Percentiles rank a stretch among this genome's conserved stretches.
phyloP scores from a whole-genome alignment of 2,888 invertebrate species.

The Isotomurus palustris region DNA sequence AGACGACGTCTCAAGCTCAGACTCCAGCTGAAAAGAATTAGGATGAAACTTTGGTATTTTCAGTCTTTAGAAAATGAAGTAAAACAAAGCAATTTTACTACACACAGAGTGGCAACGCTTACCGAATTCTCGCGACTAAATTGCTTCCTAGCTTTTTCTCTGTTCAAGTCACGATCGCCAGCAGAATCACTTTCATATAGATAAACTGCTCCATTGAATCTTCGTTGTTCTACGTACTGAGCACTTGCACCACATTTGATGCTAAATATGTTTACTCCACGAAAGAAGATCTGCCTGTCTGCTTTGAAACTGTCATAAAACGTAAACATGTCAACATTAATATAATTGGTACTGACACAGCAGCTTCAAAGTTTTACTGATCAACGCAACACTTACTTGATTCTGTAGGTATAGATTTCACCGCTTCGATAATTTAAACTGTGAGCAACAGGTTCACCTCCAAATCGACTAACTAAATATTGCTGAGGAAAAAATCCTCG shows the following conservation, averaged over 20 bases:
- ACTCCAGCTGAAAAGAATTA: slow-evolving; percentile 14
- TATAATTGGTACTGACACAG: not conserved
- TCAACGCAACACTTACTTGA: slow-evolving; percentile 15
- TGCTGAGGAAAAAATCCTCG: slow-evolving; percentile 23
- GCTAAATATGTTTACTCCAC: slow-evolving; percentile 31
- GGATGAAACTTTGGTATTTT: no score
- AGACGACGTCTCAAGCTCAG: slow-evolving; percentile 11
- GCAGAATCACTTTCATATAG: slow-evolving; percentile 19
- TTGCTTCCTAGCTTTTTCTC: slow-evolving; percentile 21
- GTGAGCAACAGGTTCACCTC: slow-evolving; percentile 25
- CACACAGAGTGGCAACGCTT: not conserved
- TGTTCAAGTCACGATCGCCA: slow-evolving; percentile 7
- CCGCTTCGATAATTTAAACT: slow-evolving; percentile 32
- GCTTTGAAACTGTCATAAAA: slow-evolving; percentile 18
- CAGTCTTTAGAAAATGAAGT: no score
- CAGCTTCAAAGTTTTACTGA: not conserved
- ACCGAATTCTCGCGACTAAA: slow-evolving; percentile 14
- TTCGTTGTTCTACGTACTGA: slow-evolving; percentile 12
- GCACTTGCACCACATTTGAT: slow-evolving; percentile 25
- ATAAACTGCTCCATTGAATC: slow-evolving; percentile 30
- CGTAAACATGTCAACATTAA: not conserved
- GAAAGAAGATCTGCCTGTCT: slow-evolving; percentile 27
- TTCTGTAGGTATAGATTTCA: slow-evolving; percentile 34
- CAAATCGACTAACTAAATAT: slow-evolving; percentile 24
- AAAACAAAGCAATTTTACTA: no score